These are phyloP conservation scores for Brenthis daphne DNA, from an alignment of 2,888 invertebrate species.

Conservation along the genomic window DNA sequence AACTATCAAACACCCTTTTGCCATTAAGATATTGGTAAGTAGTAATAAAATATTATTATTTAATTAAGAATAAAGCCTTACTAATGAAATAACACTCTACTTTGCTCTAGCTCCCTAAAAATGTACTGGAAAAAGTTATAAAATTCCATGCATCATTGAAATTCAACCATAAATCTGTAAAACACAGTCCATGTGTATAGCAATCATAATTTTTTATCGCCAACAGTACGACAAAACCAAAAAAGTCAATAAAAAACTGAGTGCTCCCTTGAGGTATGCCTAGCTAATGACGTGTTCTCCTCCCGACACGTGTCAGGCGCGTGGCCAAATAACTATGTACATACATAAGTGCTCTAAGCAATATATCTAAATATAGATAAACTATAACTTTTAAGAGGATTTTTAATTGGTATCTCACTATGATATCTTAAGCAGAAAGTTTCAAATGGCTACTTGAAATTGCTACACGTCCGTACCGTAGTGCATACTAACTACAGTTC, in stretches of 20 bases:
- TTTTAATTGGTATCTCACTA: slow-evolving; percentile 31
- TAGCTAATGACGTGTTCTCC: slow-evolving; percentile 75
- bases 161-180: no score
- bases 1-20: no score
- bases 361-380: slow-evolving; percentile 10
- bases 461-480: neutral
- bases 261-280: slow-evolving; percentile 59
- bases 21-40: no score
- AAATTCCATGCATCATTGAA: no score
- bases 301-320: slow-evolving; percentile 69
- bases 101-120: no score
- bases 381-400: slow-evolving; percentile 28
- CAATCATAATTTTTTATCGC: slow-evolving; percentile 18
- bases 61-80: no score
- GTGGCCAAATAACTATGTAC: slow-evolving; percentile 57
- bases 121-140: no score
- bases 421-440: slow-evolving; percentile 23
- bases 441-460: slow-evolving; percentile 16
- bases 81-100: no score
- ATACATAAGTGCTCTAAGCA: slow-evolving; percentile 16
- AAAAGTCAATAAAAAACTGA: slow-evolving; percentile 48
- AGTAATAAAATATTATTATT: no score
- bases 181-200: no score
- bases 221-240: slow-evolving; percentile 33
- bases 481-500: neutral